Percentiles rank a stretch among this genome's conserved stretches.
Evolutionary conservation across 2,797 vertebrate species (phyloP).

Genomic region (Myripristis jacobus): DNA sequence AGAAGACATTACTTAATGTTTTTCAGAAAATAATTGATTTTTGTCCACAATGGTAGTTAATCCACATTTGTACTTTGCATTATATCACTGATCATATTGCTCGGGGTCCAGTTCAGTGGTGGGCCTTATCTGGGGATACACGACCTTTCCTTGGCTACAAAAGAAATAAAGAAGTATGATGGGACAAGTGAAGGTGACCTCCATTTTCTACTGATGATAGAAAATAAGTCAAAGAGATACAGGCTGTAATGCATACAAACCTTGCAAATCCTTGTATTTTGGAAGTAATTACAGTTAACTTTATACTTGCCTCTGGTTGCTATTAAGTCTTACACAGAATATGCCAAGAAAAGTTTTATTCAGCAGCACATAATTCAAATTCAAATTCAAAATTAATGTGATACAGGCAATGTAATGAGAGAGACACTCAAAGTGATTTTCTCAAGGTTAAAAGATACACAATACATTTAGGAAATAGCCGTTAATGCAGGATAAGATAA

Average conservation of each 20-base stretch:
- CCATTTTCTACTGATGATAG: background rate
- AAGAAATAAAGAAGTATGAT: background rate
- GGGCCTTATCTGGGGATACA: background rate
- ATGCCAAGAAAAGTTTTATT: constrained; percentile 29
- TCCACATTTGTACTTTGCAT: too few relatives aligned
- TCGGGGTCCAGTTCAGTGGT: background rate
- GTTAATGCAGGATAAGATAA: constrained; percentile 2
- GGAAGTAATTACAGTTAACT: too few relatives aligned
- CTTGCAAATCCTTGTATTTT: too few relatives aligned
- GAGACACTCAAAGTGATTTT: constrained; percentile 10
- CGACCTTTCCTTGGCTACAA: background rate
- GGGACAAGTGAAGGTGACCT: background rate
- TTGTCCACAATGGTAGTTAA: too few relatives aligned
- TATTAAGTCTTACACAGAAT: background rate
- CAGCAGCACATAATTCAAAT: constrained; percentile 12
- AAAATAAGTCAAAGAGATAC: background rate
- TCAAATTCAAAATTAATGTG: background rate
- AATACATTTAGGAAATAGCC: background rate
- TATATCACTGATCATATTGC: too few relatives aligned
- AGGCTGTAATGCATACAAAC: background rate
- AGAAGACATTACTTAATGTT: too few relatives aligned
- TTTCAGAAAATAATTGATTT: too few relatives aligned
- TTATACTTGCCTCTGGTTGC: too few relatives aligned
- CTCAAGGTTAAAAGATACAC: constrained; percentile 3
- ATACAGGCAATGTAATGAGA: background rate